These are phyloP conservation scores for Acipenser transmontanus DNA, from an alignment of 2,797 vertebrate species.

Conservation along the genomic window DNA sequence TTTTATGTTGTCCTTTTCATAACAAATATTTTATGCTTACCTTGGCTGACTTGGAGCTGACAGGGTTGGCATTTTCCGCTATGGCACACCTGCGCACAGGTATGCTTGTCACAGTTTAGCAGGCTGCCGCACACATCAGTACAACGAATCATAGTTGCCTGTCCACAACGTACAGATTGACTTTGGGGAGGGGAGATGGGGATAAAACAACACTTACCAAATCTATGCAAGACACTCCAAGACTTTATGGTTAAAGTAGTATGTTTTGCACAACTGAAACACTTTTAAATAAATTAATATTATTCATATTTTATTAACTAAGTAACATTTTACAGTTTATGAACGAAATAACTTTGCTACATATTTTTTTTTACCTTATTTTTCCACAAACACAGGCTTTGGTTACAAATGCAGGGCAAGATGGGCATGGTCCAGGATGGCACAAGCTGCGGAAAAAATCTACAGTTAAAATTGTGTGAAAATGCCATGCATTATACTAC, in stretches of 20 bases:
- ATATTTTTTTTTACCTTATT: constrained; percentile 65
- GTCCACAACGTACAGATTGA: constrained; percentile 90
- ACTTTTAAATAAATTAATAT: no score
- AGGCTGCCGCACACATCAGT: constrained; percentile 70
- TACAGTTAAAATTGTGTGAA: not conserved
- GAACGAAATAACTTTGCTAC: no score
- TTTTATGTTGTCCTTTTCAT: no score
- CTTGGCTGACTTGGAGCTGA: constrained; percentile 73
- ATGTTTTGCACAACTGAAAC: no score
- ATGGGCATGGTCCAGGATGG: constrained; percentile 94
- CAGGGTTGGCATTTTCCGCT: constrained; percentile 77
- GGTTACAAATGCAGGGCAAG: constrained; percentile 86
- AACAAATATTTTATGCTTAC: constrained; percentile 47
- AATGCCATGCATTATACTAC: not conserved
- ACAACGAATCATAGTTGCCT: constrained; percentile 72
- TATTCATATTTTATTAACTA: no score
- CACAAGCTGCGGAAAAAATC: constrained; percentile 69
- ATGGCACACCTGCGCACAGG: constrained; percentile 83
- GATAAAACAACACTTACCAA: no score
- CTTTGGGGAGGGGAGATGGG: constrained; percentile 43
- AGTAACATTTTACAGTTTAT: no score
- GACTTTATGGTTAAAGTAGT: no score
- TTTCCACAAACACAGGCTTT: constrained; percentile 87
- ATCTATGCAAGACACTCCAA: no score
- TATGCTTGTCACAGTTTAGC: constrained; percentile 84